Conservation (phyloP, 2,797 vertebrate genomes). For the Enteromius treurensis region DNA sequence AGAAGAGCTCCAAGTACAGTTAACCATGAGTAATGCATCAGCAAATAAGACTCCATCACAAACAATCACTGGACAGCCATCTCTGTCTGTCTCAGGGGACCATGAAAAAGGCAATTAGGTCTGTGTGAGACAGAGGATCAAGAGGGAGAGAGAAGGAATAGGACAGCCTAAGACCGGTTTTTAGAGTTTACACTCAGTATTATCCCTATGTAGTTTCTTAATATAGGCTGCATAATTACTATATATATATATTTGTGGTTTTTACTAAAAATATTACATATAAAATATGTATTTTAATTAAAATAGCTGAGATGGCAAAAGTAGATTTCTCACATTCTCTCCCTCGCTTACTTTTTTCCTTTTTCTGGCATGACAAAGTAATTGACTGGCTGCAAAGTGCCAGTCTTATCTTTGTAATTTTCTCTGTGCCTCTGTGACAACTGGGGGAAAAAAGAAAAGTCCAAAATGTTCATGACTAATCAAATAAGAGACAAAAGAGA, state of each 20-base stretch:
- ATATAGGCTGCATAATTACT: background rate
- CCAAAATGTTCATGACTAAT: conserved; percentile 1
- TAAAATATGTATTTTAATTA: background rate
- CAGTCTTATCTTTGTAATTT: conserved; percentile 72
- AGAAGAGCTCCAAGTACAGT: conserved; percentile 18
- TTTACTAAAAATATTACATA: background rate
- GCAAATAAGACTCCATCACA: conserved; percentile 45
- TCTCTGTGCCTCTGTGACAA: conserved; percentile 69
- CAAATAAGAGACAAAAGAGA: conserved; percentile 7
- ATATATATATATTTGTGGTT: background rate
- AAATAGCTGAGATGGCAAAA: background rate
- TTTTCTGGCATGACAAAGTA: conserved; percentile 71
- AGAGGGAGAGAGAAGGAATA: conserved; percentile 3
- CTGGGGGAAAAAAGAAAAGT: conserved; percentile 58
- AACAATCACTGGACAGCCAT: conserved; percentile 38
- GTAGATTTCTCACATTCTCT: conserved; percentile 30
- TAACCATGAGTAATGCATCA: conserved; percentile 42
- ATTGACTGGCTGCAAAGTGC: conserved; percentile 57
- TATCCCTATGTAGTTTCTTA: background rate
- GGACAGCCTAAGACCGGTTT: background rate
- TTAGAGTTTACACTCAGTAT: background rate
- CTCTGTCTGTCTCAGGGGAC: conserved; percentile 26
- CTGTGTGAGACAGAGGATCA: background rate
- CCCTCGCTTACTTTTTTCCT: conserved; percentile 19
- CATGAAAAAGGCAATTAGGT: conserved; percentile 25